A percentile compares a stretch with the other conserved stretches of the same genome.
Evolutionary conservation across 30 jellyfish, hydroid and myxozoan genomes (phyloP).

Genomic region (Aurelia sp.): DNA sequence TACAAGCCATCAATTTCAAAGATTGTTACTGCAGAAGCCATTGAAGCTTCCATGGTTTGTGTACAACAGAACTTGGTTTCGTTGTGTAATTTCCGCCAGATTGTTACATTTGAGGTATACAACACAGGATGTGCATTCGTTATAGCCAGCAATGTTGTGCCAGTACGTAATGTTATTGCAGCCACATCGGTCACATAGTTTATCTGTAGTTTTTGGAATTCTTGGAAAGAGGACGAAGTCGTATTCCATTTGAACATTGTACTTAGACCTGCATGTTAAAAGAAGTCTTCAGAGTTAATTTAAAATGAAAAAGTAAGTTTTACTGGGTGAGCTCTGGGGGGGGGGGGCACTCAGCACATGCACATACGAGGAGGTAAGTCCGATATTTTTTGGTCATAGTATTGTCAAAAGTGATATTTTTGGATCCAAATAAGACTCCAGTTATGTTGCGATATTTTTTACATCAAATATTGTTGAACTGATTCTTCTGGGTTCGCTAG

Average conservation of each 20-base stretch:
- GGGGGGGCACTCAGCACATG: too few species aligned
- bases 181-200: conserved; percentile 13
- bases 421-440: too few species aligned
- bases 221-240: conserved; percentile 32
- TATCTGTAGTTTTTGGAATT: conserved; percentile 62
- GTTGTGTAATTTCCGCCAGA: conserved; percentile 20
- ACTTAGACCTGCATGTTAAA: conserved; percentile 34
- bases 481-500: too few species aligned
- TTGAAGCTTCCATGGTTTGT: conserved; percentile 21
- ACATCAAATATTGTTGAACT: too few species aligned
- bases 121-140: conserved; percentile 8
- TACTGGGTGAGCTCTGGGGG: too few species aligned
- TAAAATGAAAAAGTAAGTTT: too few species aligned
- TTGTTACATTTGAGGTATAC: neutral
- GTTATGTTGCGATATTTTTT: too few species aligned
- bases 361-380: too few species aligned
- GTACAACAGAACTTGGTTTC: neutral
- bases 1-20: conserved; percentile 19
- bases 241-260: conserved; percentile 53
- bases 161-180: neutral
- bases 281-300: too few species aligned
- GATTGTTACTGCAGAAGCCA: conserved; percentile 30
- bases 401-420: too few species aligned
- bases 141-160: conserved; percentile 31
- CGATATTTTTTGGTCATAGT: too few species aligned